Conservation (phyloP, 2,888 invertebrate species). For the Drosophila maculinotata region DNA sequence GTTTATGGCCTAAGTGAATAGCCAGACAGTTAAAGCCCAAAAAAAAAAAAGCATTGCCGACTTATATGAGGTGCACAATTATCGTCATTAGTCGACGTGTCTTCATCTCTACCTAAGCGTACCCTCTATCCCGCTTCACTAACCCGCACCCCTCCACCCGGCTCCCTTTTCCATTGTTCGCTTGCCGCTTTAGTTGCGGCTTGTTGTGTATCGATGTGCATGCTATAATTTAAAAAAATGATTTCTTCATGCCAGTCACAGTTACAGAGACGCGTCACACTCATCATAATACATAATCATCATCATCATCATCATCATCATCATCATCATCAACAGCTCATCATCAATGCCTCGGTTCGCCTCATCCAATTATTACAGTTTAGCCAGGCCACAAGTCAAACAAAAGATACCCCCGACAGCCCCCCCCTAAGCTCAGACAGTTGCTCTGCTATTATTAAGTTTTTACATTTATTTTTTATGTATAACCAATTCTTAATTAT, state of each 20-base stretch:
- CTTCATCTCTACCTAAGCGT: constrained; percentile 16
- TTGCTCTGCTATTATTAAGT: background rate
- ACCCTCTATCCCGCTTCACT: background rate
- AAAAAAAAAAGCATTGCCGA: constrained; percentile 59
- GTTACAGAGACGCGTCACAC: constrained; percentile 58
- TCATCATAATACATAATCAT: constrained; percentile 63
- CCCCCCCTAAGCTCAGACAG: background rate
- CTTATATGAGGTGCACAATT: constrained; percentile 70
- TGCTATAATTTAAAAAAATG: constrained; percentile 80
- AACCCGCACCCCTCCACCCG: background rate
- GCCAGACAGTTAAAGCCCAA: constrained; percentile 25
- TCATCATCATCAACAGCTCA: constrained; percentile 26
- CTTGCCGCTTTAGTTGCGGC: constrained; percentile 82
- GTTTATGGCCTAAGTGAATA: constrained; percentile 74
- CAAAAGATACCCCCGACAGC: constrained; percentile 51
- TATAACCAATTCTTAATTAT: constrained; percentile 29
- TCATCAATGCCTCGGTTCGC: constrained; percentile 31
- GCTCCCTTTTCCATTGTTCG: constrained; percentile 44
- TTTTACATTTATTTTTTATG: constrained; percentile 2
- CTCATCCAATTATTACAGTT: constrained; percentile 78
- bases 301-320: constrained; percentile 34
- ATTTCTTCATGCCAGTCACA: constrained; percentile 77
- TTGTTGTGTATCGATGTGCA: constrained; percentile 82
- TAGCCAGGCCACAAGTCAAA: constrained; percentile 76
- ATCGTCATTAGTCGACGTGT: constrained; percentile 63